phyloP scores from a whole-genome alignment of 2,888 invertebrate species.

The Tenthredo amoena region DNA sequence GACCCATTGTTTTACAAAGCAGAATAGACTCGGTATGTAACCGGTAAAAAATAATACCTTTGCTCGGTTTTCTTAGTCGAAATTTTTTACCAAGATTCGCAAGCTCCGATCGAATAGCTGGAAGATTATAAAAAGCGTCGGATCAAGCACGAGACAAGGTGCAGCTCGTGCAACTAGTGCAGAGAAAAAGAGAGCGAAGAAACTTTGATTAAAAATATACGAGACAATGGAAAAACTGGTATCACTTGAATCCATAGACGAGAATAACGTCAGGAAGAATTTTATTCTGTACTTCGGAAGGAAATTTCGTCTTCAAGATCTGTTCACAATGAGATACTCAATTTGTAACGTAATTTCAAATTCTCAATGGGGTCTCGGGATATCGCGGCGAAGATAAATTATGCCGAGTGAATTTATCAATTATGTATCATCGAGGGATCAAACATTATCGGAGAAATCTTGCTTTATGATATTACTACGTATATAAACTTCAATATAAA shows the following conservation, averaged over 20 bases:
- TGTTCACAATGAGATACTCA: background rate
- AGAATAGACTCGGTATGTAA: background rate
- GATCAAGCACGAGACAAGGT: background rate
- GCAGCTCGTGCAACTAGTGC: background rate
- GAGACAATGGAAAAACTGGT: background rate
- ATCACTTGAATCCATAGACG: background rate
- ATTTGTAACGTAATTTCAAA: background rate
- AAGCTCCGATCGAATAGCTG: background rate
- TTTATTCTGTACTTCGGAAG: background rate
- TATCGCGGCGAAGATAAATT: background rate
- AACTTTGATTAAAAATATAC: background rate
- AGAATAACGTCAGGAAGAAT: background rate
- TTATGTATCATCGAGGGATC: background rate
- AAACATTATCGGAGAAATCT: background rate
- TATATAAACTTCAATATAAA: background rate
- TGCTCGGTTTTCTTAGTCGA: background rate
- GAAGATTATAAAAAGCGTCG: background rate
- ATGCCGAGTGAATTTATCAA: constrained; percentile 16
- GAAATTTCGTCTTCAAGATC: background rate
- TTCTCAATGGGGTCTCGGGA: background rate
- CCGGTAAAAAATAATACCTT: background rate
- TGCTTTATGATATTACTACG: background rate
- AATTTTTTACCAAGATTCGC: background rate
- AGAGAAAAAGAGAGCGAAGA: background rate
- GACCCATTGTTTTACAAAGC: background rate